Percentiles rank a stretch among this genome's conserved stretches.
Conservation (phyloP, 2,888 invertebrate genomes). For the Ecdyonurus torrentis region DNA sequence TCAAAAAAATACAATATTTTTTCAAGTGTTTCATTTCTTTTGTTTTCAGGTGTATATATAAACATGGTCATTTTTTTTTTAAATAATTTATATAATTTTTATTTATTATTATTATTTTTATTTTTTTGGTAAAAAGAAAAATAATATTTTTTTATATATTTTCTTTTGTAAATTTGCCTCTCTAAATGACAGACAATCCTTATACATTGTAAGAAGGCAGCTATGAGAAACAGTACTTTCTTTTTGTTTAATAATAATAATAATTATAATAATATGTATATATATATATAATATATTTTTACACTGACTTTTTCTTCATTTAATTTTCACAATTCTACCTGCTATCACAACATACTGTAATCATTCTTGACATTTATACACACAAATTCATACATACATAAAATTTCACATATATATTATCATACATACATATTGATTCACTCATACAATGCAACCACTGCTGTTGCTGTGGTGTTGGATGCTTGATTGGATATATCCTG, state of each 20-base stretch:
- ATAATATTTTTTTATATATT: too few species aligned
- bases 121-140: too few species aligned
- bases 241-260: slow-evolving; percentile 1
- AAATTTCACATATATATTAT: slow-evolving; percentile 7
- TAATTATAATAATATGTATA: slow-evolving; percentile 1
- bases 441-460: not conserved
- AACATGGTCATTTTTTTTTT: too few species aligned
- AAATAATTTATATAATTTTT: too few species aligned
- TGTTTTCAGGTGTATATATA: too few species aligned
- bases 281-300: slow-evolving; percentile 12
- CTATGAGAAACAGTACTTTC: slow-evolving; percentile 12
- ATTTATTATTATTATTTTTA: too few species aligned
- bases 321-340: slow-evolving; percentile 11
- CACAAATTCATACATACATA: slow-evolving; percentile 6
- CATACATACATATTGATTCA: slow-evolving; percentile 8
- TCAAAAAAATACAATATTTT: too few species aligned
- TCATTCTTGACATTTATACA: slow-evolving; percentile 4
- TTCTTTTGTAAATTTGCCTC: too few species aligned
- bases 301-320: slow-evolving; percentile 13
- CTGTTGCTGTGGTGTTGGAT: not conserved
- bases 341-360: slow-evolving; percentile 16
- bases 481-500: too few species aligned
- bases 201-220: slow-evolving; percentile 16
- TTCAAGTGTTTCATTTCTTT: too few species aligned
- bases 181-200: too few species aligned